Percentiles rank a stretch among this genome's conserved stretches.
Evolutionary conservation across 2,888 invertebrate species (phyloP).

Genomic region (Ceramica pisi): DNA sequence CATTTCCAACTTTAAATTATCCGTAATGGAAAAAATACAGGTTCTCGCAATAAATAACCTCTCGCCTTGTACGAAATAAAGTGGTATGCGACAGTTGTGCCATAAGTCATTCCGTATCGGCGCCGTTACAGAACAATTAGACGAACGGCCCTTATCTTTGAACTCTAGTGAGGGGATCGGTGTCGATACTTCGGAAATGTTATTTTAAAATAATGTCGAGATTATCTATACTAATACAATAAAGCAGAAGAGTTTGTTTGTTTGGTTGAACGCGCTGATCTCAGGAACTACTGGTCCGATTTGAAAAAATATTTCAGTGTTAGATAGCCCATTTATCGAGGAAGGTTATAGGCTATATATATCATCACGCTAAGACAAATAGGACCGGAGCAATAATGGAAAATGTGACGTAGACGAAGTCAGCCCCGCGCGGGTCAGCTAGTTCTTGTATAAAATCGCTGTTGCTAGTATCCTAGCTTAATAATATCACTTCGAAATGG

Average conservation of each 20-base stretch:
- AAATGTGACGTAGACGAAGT: no score
- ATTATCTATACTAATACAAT: neutral
- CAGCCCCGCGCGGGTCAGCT: no score
- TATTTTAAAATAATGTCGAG: neutral
- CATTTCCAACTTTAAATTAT: constrained; percentile 15
- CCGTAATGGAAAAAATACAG: constrained; percentile 52
- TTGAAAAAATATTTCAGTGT: no score
- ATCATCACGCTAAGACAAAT: no score
- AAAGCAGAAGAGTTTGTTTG: no score
- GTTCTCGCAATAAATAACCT: constrained; percentile 58
- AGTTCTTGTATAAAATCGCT: no score
- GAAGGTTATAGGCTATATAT: no score
- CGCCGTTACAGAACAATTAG: constrained; percentile 85
- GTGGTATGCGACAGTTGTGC: constrained; percentile 65
- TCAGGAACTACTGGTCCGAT: no score
- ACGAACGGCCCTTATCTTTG: constrained; percentile 79
- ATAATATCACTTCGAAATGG: no score
- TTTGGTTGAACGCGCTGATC: no score
- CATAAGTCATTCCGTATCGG: constrained; percentile 76
- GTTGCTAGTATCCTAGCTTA: neutral
- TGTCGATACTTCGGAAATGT: constrained; percentile 25
- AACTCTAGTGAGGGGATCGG: constrained; percentile 48
- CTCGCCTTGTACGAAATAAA: constrained; percentile 60
- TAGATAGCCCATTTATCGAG: no score
- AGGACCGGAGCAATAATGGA: no score